Base-by-base conservation (phyloP, 1,140 invertebrate species). In the Harpegnathos saltator region DNA sequence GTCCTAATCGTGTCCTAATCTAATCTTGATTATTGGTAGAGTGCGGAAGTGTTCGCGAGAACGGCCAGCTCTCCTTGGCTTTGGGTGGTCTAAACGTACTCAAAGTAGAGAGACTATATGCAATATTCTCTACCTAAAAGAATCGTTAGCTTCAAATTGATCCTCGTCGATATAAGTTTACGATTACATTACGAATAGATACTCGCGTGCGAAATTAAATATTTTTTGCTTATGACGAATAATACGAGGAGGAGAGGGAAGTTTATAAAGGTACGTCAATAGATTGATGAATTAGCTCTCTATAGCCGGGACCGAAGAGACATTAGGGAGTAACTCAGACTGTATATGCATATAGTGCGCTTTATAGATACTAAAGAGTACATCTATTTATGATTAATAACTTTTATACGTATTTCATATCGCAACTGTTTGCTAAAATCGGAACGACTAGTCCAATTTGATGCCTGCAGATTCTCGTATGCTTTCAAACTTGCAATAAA, bases 341-440 rank as follows among this genome's bases (percentile, higher is more conserved):
- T 68, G 56, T 22, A 52, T 78, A 78, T n/a, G n/a, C n/a, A n/a
- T n/a, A 48, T 80, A 44, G 38, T 9, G 38, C 38, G 75, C 75
- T 80, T 80, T 58, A 58, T 80, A 80, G 63, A 59, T 44, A 1
- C 15, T 80, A 80, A 80, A 56, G 22, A 48, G 44, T 80, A 80
- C 38, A 44, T 44, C 38, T 69, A 80, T 78, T 78, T 78, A 56
- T 68, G 50, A 78, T 78, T 58, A 69, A 78, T 22, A 69, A 78
- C 48, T 78, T 78, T 78, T 78, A 69, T 38, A 65, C 63, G 12
- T 78, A 29, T 69, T 58, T 78, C 75, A 58, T 50, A 78, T 50
- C 56, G 62, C 62, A 33, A 78, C 62, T 56, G n/a, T 78, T 78
- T 69, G 65, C 75, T 78, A 69, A 69, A 80, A 80, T 77, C 19